Evolutionary conservation across 2,797 vertebrate genomes (phyloP).

Genomic region (Urophycis tenuis): DNA sequence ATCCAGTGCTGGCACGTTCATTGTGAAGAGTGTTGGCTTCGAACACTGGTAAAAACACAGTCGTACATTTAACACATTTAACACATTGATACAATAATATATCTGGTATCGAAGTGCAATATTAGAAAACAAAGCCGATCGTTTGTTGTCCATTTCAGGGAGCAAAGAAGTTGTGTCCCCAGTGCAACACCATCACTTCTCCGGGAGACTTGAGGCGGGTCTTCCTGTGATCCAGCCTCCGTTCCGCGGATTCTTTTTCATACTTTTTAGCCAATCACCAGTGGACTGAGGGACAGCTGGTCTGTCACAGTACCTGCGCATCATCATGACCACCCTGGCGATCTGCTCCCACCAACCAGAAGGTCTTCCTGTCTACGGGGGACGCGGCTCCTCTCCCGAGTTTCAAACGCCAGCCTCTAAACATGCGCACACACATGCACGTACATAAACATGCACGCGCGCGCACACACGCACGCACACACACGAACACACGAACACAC

Average conservation of each 20-base stretch:
- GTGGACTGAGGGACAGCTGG: constrained; percentile 61
- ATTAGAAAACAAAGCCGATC: neutral
- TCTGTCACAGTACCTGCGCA: constrained; percentile 52
- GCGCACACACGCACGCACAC: too few relatives aligned
- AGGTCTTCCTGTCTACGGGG: neutral
- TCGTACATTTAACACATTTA: neutral
- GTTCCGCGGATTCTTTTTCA: constrained; percentile 9
- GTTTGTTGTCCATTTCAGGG: constrained; percentile 55
- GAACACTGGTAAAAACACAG: constrained; percentile 68
- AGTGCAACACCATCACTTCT: constrained; percentile 81
- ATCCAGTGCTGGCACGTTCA: constrained; percentile 86
- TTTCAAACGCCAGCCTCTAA: too few relatives aligned
- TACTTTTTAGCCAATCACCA: constrained; percentile 43
- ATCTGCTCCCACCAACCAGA: neutral
- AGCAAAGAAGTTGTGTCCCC: constrained; percentile 80
- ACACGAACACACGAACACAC: too few relatives aligned
- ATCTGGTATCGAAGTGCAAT: neutral
- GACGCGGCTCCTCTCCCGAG: neutral
- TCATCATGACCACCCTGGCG: constrained; percentile 21
- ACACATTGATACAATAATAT: neutral
- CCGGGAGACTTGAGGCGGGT: constrained; percentile 78
- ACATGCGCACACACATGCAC: too few relatives aligned
- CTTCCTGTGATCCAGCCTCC: constrained; percentile 64
- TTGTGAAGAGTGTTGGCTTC: constrained; percentile 81
- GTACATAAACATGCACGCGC: too few relatives aligned